Evolutionary conservation across 2,113 vertebrate genomes (phyloP).

Genomic region (Centropus bengalensis): DNA sequence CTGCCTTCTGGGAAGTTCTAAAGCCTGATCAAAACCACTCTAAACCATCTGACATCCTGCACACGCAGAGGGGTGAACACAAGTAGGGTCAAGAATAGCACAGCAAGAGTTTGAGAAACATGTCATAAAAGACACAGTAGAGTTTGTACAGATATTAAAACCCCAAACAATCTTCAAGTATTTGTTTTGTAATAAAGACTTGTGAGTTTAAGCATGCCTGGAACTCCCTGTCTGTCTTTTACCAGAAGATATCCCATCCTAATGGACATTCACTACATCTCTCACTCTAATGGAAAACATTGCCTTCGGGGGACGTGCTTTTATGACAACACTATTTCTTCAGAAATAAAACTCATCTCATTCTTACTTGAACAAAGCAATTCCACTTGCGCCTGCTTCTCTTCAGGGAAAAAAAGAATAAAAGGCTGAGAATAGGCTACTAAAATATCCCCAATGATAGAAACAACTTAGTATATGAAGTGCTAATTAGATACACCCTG

Average conservation of each 20-base stretch:
- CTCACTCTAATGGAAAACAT: slow-evolving; percentile 70
- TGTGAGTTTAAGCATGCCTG: slow-evolving; percentile 37
- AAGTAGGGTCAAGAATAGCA: slow-evolving; percentile 28
- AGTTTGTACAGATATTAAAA: slow-evolving; percentile 5
- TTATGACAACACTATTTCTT: slow-evolving; percentile 58
- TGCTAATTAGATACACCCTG: background rate
- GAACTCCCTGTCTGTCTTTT: slow-evolving; percentile 51
- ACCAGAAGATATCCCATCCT: slow-evolving; percentile 57
- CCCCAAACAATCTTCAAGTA: slow-evolving; percentile 22
- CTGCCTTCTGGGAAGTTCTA: background rate
- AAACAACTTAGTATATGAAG: background rate
- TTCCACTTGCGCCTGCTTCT: slow-evolving; percentile 52
- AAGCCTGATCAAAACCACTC: background rate
- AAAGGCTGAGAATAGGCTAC: background rate
- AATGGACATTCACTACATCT: slow-evolving; percentile 70
- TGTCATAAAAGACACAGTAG: background rate
- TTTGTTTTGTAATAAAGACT: background rate
- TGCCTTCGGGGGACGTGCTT: slow-evolving; percentile 63
- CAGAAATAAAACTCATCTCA: slow-evolving; percentile 61
- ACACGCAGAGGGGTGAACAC: background rate
- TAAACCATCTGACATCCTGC: background rate
- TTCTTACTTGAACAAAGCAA: slow-evolving; percentile 71
- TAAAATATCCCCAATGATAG: slow-evolving; percentile 18
- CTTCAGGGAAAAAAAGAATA: slow-evolving; percentile 6
- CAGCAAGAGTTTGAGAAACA: background rate